Base-by-base conservation (phyloP, 2,888 invertebrate species). In the Willowsia nigromaculata region DNA sequence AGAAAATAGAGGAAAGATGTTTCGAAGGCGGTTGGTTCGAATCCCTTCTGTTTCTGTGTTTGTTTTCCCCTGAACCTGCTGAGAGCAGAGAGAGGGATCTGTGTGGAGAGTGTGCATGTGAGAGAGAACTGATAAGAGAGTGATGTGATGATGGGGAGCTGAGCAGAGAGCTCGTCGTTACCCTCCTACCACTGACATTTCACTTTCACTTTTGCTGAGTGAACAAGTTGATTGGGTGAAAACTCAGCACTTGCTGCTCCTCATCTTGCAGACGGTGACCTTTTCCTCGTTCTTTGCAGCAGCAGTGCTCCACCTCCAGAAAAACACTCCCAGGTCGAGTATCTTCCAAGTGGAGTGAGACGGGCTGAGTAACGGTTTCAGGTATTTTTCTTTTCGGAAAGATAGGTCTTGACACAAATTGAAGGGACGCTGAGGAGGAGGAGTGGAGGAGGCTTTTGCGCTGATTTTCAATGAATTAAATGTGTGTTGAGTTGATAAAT, bases 111-210 rank as follows among this genome's bases (percentile, higher is more conserved):
- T 37, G 37, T 37, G 37, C 37, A 37, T 37, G 37, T 37, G 43
- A 43, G 43, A 43, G 43, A 0, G n/a, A 43, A 43, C 15, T 50
- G 50, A 25, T 37, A 22, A 25, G 22, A n/a, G n/a, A n/a, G n/a
- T 37, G 37, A 6, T 37, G 37, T 37, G 37, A 9, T 6, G 37
- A 37, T 4, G 9, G 37, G 4, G 37, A 37, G 37, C 37, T 37
- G 37, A 37, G 37, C 37, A 13, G 43, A 13, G 43, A 43, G 43
- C 43, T 43, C 43, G n/a, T 9, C 43, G 43, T 13, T 43, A 43
- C 11, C 43, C 1, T 13, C 74, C 56, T 13, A 56, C 37, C 43
- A 81, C 59, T 81, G 81, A 81, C 81, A 81, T 81, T 81, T 81
- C 59, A 37, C 50, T 53, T 53, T 53, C 25, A 6, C 13, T 22